Evolutionary conservation across 2,888 invertebrate genomes (phyloP), one percentile per base, ranked within the genome.

Genomic region (Melanostoma mellinum): DNA sequence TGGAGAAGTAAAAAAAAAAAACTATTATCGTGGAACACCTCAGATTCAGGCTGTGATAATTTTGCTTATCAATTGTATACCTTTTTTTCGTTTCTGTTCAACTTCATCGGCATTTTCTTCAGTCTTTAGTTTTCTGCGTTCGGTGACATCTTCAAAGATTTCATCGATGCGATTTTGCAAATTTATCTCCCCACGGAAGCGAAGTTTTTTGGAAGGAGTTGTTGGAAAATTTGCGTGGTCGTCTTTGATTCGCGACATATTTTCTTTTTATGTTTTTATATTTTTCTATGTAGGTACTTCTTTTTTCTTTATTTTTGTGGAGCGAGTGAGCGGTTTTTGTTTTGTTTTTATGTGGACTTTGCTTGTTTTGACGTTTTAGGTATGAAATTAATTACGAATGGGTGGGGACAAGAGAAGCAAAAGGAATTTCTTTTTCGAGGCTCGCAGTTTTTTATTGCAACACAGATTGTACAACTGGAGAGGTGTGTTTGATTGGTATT

Each of bases 181-280:
- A 88, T 90, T 92, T 30, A 91, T 87, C 53, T 92, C 90, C 52
- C 91, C 88, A 84, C 92, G 90, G 88, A 93, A 93, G 85, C 92
- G 88, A 79, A 93, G 89, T 88, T 92, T 92, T 88, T 92, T 92
- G 77, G 86, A 68, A 46, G 87, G 67, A 63, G 86, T 86, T 33
- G 78, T 63, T 61, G 56, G 8, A 58, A 68, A 55, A 68, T 72
- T 78, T 53, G 58, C 63, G 48, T 73, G 55, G 20, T 86, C 86
- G 50, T 86, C 86, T 76, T 86, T 85, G 48, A 80, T 68, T 73
- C 81, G 76, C 48, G 86, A 77, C 87, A 87, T 87, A 53, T 61
- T 76, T 81, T 72, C 30, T 20, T 63, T 46, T n/a, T 32, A 30
- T 30, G 56, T 20, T 67, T 42, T 58, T 20, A 20, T 20, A 20